These are phyloP conservation scores for Malurus melanocephalus DNA, from an alignment of 2,113 vertebrate genomes.

Conservation along the genomic window DNA sequence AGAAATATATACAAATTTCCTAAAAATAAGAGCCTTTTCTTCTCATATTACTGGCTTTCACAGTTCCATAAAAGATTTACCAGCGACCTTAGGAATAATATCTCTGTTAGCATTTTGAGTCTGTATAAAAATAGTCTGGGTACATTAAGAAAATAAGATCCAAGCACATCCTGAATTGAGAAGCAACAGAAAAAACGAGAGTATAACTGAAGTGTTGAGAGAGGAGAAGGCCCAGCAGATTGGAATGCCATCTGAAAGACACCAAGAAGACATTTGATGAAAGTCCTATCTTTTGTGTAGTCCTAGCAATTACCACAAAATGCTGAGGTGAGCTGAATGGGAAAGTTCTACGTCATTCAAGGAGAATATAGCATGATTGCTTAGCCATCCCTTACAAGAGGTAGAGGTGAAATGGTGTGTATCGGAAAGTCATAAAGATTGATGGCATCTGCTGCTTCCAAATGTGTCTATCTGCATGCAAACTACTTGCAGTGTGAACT, in stretches of 20 bases:
- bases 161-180: background rate
- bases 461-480: slow-evolving; percentile 71
- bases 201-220: background rate
- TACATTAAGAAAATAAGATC: background rate
- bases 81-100: background rate
- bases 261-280: background rate
- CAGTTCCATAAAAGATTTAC: background rate
- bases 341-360: slow-evolving; percentile 69
- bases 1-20: background rate
- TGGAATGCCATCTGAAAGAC: background rate
- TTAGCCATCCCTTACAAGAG: slow-evolving; percentile 77
- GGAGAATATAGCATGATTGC: slow-evolving; percentile 74
- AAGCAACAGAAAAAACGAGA: background rate
- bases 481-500: slow-evolving; percentile 72
- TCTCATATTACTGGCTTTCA: background rate
- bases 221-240: background rate
- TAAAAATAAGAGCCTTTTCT: background rate
- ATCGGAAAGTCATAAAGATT: slow-evolving; percentile 86
- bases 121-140: background rate
- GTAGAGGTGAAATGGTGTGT: slow-evolving; percentile 83
- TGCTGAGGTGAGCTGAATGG: slow-evolving; percentile 54
- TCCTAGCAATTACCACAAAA: background rate
- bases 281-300: background rate
- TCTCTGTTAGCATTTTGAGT: background rate
- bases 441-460: slow-evolving; percentile 58